Percentiles rank a stretch among this genome's conserved stretches.
phyloP scores from a whole-genome alignment of 2,888 invertebrate genomes.

The Seira musarum region DNA sequence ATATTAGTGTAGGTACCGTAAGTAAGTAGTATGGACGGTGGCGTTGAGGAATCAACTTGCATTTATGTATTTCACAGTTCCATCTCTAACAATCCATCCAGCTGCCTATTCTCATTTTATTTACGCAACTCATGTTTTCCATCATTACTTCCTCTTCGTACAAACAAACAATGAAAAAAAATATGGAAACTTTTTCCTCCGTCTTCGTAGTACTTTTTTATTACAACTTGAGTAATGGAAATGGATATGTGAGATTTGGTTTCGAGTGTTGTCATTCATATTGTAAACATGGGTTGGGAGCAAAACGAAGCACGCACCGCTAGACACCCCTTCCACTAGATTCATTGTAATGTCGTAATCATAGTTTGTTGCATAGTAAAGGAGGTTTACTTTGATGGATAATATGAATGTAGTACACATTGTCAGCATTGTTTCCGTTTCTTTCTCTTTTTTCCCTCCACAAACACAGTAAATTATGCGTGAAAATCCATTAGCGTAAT shows the following conservation, averaged over 20 bases:
- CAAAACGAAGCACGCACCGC: neutral
- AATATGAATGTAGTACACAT: neutral
- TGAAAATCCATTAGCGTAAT: slow-evolving; percentile 52
- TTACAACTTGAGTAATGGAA: too few species aligned
- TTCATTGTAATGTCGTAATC: neutral
- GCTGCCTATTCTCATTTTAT: neutral
- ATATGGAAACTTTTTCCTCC: neutral
- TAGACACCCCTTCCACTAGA: neutral
- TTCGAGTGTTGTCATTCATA: neutral
- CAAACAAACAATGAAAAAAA: neutral
- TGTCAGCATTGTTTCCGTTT: slow-evolving; percentile 5
- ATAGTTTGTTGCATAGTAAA: neutral
- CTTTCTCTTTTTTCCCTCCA: slow-evolving; percentile 13
- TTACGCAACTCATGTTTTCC: neutral
- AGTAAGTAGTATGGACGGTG: too few species aligned
- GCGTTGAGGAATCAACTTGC: too few species aligned
- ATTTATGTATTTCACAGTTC: too few species aligned
- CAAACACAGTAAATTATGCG: slow-evolving; percentile 52
- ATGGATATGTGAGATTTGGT: neutral
- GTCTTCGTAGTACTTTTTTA: neutral
- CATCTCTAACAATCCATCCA: neutral
- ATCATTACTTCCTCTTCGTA: neutral
- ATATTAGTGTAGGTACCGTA: too few species aligned
- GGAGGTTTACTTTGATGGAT: neutral
- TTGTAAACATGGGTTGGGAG: neutral